Evolutionary conservation across 1,140 invertebrate genomes (phyloP).

Genomic region (Theocolax elegans): DNA sequence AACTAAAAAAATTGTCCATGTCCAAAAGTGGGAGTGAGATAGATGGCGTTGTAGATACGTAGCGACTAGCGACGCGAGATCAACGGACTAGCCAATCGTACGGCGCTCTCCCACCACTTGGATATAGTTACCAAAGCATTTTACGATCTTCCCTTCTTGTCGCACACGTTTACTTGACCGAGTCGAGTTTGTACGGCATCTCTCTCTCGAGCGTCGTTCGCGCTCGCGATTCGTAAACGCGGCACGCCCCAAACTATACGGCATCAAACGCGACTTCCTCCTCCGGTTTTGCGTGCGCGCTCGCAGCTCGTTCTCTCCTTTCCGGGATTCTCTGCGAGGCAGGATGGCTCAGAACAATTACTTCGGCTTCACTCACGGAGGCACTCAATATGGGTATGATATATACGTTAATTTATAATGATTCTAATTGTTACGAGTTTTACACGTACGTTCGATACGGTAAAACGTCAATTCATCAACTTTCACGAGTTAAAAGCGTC

Average conservation of each 20-base stretch:
- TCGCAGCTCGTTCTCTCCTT: slow-evolving; percentile 28
- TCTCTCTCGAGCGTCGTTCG: neutral
- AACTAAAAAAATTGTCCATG: no score
- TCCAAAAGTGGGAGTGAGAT: no score
- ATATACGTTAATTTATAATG: neutral
- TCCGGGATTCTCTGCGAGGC: slow-evolving; percentile 34
- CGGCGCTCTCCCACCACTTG: no score
- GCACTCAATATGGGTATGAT: slow-evolving; percentile 88
- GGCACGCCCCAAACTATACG: slow-evolving; percentile 57
- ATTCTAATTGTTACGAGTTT: neutral
- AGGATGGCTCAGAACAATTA: slow-evolving; percentile 92
- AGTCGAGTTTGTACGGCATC: neutral
- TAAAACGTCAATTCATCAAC: no score
- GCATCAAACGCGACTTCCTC: slow-evolving; percentile 28
- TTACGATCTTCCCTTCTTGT: neutral
- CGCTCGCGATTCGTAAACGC: slow-evolving; percentile 48
- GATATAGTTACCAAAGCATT: no score
- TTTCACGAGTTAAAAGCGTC: no score
- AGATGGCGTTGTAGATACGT: no score
- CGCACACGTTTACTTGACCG: neutral
- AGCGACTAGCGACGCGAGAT: neutral
- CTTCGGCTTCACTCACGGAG: slow-evolving; percentile 90
- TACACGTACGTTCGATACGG: no score
- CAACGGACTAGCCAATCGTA: slow-evolving; percentile 12
- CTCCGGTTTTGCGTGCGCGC: slow-evolving; percentile 34